Percentiles rank a stretch among this genome's conserved stretches.
These are phyloP conservation scores for Channallabes apus DNA, from an alignment of 2,797 vertebrate species.

Conservation along the genomic window DNA sequence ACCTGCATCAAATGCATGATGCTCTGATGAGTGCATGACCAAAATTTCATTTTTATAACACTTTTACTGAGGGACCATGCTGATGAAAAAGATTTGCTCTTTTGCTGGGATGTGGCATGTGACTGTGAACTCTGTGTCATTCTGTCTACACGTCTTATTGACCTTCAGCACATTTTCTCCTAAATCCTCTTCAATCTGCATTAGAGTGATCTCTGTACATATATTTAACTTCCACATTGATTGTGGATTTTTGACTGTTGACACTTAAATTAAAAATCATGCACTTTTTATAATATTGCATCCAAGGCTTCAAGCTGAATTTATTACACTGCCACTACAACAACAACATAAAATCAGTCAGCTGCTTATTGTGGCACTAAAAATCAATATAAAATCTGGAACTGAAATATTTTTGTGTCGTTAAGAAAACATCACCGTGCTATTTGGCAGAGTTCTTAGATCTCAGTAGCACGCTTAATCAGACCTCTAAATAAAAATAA, in stretches of 20 bases:
- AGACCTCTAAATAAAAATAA: background rate
- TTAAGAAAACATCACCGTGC: background rate
- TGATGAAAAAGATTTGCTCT: background rate
- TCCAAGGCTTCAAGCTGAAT: background rate
- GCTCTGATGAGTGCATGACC: background rate
- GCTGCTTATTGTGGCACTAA: background rate
- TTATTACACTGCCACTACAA: background rate
- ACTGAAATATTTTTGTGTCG: background rate
- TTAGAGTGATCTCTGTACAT: background rate
- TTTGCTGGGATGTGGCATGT: background rate
- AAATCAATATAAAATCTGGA: conserved; percentile 8
- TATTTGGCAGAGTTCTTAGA: background rate
- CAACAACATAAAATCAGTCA: conserved; percentile 4
- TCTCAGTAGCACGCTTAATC: background rate
- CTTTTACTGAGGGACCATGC: background rate
- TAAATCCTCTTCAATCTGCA: background rate
- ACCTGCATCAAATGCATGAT: too few species aligned
- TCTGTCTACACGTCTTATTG: background rate
- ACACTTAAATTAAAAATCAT: background rate
- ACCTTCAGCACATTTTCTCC: background rate
- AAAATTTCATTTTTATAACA: background rate
- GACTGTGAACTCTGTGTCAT: background rate
- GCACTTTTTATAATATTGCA: background rate
- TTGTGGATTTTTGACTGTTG: background rate
- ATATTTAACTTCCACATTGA: background rate